These are phyloP conservation scores for Apoderus coryli DNA, from an alignment of 2,888 invertebrate species.

Conservation along the genomic window DNA sequence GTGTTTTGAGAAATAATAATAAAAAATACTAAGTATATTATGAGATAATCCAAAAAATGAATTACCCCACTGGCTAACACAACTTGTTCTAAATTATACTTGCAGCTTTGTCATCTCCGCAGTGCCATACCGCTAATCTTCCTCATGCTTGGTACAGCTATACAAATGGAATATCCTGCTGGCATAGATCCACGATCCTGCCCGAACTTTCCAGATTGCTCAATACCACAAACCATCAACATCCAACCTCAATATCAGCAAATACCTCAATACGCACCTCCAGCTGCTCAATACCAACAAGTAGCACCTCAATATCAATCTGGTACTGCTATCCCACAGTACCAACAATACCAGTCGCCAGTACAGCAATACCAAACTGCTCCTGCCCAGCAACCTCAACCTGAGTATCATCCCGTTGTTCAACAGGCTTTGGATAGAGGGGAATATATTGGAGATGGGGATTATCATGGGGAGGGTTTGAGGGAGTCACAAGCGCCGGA, in stretches of 20 bases:
- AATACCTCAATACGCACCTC: constrained; percentile 14
- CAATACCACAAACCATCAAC: constrained; percentile 27
- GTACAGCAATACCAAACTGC: constrained; percentile 12
- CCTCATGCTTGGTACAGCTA: too few species aligned
- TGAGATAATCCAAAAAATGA: too few species aligned
- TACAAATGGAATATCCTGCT: constrained; percentile 31
- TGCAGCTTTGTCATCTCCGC: too few species aligned
- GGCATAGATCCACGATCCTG: constrained; percentile 33
- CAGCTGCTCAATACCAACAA: constrained; percentile 13
- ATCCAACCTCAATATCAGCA: constrained; percentile 8
- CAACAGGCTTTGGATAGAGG: constrained; percentile 25
- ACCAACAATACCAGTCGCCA: constrained; percentile 15
- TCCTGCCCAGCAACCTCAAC: constrained; percentile 14
- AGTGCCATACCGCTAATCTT: too few species aligned
- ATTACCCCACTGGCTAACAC: too few species aligned
- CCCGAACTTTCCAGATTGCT: constrained; percentile 32
- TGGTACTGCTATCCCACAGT: constrained; percentile 10
- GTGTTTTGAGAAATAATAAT: too few species aligned
- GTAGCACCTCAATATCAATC: too few species aligned
- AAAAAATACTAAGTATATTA: too few species aligned
- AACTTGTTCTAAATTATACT: too few species aligned
- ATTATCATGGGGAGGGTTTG: constrained; percentile 33
- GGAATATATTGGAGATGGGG: constrained; percentile 27
- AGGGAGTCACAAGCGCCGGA: constrained; percentile 30
- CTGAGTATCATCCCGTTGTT: constrained; percentile 20